A percentile compares a stretch with the other conserved stretches of the same genome.
Conservation (phyloP, 1,140 invertebrate genomes). For the Drosophila orena region DNA sequence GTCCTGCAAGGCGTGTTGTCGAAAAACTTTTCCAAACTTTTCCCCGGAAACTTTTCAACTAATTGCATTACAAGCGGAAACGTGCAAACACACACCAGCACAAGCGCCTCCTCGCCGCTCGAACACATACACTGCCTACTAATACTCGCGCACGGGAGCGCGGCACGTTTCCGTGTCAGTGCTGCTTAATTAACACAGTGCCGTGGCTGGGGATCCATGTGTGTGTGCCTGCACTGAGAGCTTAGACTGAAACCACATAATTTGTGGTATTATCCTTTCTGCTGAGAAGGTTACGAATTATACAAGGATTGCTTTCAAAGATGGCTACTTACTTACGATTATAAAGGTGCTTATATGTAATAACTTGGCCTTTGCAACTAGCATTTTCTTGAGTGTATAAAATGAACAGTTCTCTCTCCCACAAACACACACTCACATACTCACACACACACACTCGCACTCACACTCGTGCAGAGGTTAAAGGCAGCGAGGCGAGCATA, state of each 20-base stretch:
- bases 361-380: no score
- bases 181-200: constrained; percentile 76
- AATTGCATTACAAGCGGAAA: constrained; percentile 83
- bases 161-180: constrained; percentile 64
- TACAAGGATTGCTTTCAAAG: not conserved
- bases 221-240: not conserved
- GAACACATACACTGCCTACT: not conserved
- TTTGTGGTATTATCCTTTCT: no score
- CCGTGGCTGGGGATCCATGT: constrained; percentile 34
- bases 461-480: constrained; percentile 16
- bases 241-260: not conserved
- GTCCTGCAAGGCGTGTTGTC: constrained; percentile 60
- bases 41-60: constrained; percentile 73
- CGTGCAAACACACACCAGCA: constrained; percentile 48
- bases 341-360: no score
- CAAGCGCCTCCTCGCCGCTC: not conserved
- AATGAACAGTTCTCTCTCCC: constrained; percentile 24
- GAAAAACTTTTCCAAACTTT: constrained; percentile 61
- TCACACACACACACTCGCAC: not conserved
- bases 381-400: constrained; percentile 18
- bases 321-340: no score
- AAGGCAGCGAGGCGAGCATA: constrained; percentile 55
- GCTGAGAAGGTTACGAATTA: not conserved
- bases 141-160: constrained; percentile 13
- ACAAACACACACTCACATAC: no score